Conservation (phyloP, 2,113 vertebrate genomes). For the Lota lota region DNA sequence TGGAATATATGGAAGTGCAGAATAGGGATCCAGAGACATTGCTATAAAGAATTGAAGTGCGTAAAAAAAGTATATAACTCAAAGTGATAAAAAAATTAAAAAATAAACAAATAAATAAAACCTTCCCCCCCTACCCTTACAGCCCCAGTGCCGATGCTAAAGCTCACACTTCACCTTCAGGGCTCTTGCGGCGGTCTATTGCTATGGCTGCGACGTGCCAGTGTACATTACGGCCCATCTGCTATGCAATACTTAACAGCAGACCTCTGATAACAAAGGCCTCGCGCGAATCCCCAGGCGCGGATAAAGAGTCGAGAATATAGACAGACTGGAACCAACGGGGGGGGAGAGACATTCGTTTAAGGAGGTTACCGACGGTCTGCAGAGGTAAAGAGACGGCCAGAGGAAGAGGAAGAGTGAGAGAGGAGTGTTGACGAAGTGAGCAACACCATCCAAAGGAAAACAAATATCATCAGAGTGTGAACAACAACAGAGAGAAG, state of each 20-base stretch:
- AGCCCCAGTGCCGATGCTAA: slow-evolving; percentile 41
- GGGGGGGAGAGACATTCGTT: slow-evolving; percentile 31
- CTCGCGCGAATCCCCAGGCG: slow-evolving; percentile 42
- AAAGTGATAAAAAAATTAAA: slow-evolving; percentile 34
- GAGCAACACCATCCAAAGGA: no score
- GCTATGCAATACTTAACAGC: slow-evolving; percentile 40
- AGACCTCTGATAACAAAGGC: slow-evolving; percentile 52
- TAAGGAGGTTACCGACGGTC: slow-evolving; percentile 20
- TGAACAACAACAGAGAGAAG: no score
- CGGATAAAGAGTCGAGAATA: slow-evolving; percentile 51
- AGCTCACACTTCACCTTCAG: slow-evolving; percentile 58
- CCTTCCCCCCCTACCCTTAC: slow-evolving; percentile 23
- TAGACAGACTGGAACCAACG: slow-evolving; percentile 46
- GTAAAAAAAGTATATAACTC: not conserved
- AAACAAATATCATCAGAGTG: no score
- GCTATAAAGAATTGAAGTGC: no score
- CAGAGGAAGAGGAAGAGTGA: not conserved
- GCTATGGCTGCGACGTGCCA: slow-evolving; percentile 45
- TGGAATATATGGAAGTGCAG: no score
- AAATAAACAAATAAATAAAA: slow-evolving; percentile 43
- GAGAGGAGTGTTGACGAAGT: not conserved
- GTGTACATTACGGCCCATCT: slow-evolving; percentile 60
- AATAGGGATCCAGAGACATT: no score
- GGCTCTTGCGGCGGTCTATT: slow-evolving; percentile 51
- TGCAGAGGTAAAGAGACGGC: slow-evolving; percentile 20